Base-by-base conservation (phyloP, 2,113 vertebrate genomes). In the Strigops habroptila region DNA sequence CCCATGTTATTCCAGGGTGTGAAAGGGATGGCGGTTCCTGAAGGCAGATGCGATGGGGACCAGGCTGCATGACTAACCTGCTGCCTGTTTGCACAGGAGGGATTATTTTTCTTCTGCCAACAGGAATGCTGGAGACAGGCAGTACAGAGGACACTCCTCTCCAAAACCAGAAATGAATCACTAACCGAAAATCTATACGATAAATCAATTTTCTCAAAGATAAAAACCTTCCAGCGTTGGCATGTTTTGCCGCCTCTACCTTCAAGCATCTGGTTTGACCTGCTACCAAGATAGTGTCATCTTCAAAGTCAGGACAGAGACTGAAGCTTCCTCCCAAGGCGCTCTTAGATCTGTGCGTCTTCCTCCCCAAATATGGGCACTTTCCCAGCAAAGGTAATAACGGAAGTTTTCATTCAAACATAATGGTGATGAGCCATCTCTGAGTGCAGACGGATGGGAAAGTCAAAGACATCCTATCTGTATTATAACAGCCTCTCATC, bases 321-420 rank as follows among this genome's bases (percentile, higher is more conserved):
- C 19, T 49, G n/a, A 86, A 79, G n/a, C 48, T 92, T 67, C 57
- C 28, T 90, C 23, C 65, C 7, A 60, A n/a, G 30, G 33, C 1
- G 4, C 18, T 31, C 74, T 92, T 76, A 76, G 28, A 62, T 88
- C n/a, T 73, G 39, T 78, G 57, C 31, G 88, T 79, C 57, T 84
- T 79, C 53, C n/a, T 82, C 27, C 37, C 44, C 83, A 85, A 62
- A 86, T 69, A 73, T 2, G 16, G 69, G 69, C 57, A 85, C 21
- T 76, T 86, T 89, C 52, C 71, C 63, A 59, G 77, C 35, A 86
- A 82, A 96, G 62, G 65, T 79, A 94, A 44, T 84, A 88, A 68
- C 39, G 81, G 64, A 35, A 67, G 9, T 59, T 90, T 81, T 55
- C 0, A 0, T 55, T 91, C 76, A 90, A 90, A 49, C 30, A 28